Base-by-base conservation (phyloP, 1,140 invertebrate species). In the Melipona quadrifasciata region DNA sequence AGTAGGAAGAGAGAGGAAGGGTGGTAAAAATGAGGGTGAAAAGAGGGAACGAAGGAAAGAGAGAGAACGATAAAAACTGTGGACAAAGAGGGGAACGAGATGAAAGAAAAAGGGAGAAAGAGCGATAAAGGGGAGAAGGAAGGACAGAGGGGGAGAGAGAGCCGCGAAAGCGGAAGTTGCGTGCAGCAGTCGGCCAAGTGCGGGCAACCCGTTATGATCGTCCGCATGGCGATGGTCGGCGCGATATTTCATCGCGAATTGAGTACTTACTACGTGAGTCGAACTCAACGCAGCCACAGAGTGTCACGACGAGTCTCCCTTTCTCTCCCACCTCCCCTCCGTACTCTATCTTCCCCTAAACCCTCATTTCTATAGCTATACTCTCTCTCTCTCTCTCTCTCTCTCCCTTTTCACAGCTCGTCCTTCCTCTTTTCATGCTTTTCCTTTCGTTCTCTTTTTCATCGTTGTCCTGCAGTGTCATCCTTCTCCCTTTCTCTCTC, bases 241-340 rank as follows among this genome's bases (percentile, higher is more conserved):
- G 86, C 87, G 85, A 92, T 93, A 92, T 93, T 92, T 93, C 90
- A 93, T 93, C 86, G 89, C 90, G 90, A 92, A 93, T 93, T 90
- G 91, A 93, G 91, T 91, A 92, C 91, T 92, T 90, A 92, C 91
- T 87, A 87, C 87, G 89, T 86, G 90, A 92, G 91, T 90, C 90
- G 89, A 92, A 92, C 89, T 91, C 90, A 92, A 92, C 91, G 88
- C 87, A 88, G 88, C 92, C 91, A 80, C 90, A 86, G 86, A 91
- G 89, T 91, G 90, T 91, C 90, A 87, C 91, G 85, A 73, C 91
- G 85, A 73, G 65, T 16, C 68, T 84, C 80, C 76, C 86, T 73
- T 68, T 84, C 47, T 75, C 76, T 65, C 80, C 78, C 87, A 64
- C 67, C 74, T 55, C 19, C 84, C 72, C 77, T 77, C 71, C 55